phyloP scores from a whole-genome alignment of 2,888 invertebrate genomes.

The Eupithecia abbreviata region DNA sequence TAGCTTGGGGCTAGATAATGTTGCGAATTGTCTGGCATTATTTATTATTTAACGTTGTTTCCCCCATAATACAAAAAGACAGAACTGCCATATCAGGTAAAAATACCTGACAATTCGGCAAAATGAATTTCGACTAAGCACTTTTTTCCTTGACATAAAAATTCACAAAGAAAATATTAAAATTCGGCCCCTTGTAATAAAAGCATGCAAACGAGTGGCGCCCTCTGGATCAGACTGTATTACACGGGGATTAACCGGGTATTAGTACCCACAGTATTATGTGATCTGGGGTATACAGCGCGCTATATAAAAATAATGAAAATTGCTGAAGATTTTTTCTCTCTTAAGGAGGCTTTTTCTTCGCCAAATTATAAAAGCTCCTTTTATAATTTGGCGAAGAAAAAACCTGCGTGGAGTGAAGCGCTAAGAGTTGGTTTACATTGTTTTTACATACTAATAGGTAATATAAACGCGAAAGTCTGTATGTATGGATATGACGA shows the following conservation, averaged over 20 bases:
- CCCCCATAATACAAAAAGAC: neutral
- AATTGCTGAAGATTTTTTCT: conserved; percentile 7
- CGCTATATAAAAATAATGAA: conserved; percentile 17
- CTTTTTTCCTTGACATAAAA: conserved; percentile 24
- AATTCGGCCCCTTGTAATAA: conserved; percentile 47
- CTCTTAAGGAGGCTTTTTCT: no score
- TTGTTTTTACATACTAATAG: no score
- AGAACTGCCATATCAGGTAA: conserved; percentile 7
- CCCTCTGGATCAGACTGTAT: conserved; percentile 47
- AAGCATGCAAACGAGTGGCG: conserved; percentile 54
- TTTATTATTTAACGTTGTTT: neutral
- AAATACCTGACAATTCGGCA: conserved; percentile 17
- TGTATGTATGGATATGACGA: no score
- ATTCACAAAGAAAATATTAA: conserved; percentile 43
- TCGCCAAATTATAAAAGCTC: no score
- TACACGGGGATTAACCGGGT: conserved; percentile 37
- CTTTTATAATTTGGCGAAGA: neutral
- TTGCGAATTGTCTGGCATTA: no score
- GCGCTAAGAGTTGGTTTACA: neutral
- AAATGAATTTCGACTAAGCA: conserved; percentile 30
- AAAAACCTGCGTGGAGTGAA: neutral
- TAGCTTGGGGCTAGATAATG: no score
- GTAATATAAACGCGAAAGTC: no score
- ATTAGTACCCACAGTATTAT: conserved; percentile 11
- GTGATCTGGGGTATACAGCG: conserved; percentile 19